A percentile compares a stretch with the other conserved stretches of the same genome.
Evolutionary conservation across 1,140 invertebrate species (phyloP).

Genomic region (Heliconius congener): DNA sequence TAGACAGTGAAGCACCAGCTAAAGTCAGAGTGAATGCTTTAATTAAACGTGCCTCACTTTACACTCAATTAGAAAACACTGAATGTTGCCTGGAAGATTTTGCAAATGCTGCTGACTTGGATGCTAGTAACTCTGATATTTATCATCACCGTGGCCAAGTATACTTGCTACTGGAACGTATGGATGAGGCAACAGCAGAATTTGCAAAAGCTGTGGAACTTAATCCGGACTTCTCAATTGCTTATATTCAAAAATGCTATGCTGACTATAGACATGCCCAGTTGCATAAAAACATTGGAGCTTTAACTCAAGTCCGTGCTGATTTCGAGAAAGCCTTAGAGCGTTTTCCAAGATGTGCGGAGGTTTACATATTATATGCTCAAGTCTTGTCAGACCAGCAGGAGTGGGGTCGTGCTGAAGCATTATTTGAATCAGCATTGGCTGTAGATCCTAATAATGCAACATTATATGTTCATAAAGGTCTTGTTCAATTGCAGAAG

Average conservation of each 20-base stretch:
- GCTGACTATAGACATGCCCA: conserved; percentile 89
- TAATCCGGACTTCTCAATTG: conserved; percentile 91
- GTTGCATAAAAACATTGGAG: conserved; percentile 82
- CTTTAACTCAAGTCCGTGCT: conserved; percentile 82
- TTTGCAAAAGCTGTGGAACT: conserved; percentile 91
- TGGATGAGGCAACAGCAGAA: conserved; percentile 89
- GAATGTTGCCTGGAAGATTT: conserved; percentile 90
- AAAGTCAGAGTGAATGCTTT: conserved; percentile 91
- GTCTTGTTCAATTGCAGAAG: conserved; percentile 91
- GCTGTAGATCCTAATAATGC: conserved; percentile 93
- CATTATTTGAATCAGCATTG: conserved; percentile 90
- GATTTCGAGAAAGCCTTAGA: conserved; percentile 89
- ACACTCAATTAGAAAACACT: conserved; percentile 89
- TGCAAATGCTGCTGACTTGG: conserved; percentile 86
- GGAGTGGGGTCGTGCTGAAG: conserved; percentile 91
- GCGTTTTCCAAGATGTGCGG: conserved; percentile 91
- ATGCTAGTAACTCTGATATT: conserved; percentile 91
- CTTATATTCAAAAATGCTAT: conserved; percentile 93
- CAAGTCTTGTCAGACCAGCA: conserved; percentile 92
- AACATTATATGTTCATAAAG: conserved; percentile 92
- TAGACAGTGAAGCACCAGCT: conserved; percentile 81
- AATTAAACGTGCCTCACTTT: conserved; percentile 93
- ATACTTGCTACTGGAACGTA: conserved; percentile 89
- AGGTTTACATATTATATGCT: conserved; percentile 91
- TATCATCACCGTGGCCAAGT: conserved; percentile 90